These are phyloP conservation scores for Scophthalmus maximus DNA, from an alignment of 2,113 vertebrate genomes.

Conservation along the genomic window DNA sequence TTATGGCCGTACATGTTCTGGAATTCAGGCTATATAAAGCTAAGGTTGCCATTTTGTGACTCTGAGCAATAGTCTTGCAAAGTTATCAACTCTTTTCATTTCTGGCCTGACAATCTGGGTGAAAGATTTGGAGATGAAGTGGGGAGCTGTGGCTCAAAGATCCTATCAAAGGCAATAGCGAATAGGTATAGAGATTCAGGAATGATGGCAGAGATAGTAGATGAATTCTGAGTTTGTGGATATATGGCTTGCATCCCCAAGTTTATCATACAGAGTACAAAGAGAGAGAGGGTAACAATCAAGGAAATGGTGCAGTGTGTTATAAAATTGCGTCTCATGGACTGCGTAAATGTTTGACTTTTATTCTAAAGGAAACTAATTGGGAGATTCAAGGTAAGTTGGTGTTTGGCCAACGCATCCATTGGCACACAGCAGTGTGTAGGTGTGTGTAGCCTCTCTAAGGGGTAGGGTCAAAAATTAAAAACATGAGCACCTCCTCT, in stretches of 20 bases:
- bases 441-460: background rate
- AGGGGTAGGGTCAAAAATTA: no score
- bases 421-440: no score
- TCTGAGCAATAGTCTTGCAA: slow-evolving; percentile 44
- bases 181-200: slow-evolving; percentile 60
- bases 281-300: slow-evolving; percentile 33
- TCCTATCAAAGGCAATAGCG: slow-evolving; percentile 71
- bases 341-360: slow-evolving; percentile 21
- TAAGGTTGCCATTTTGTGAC: slow-evolving; percentile 16
- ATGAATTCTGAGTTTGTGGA: slow-evolving; percentile 41
- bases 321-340: background rate
- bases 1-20: background rate
- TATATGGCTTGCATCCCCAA: slow-evolving; percentile 39
- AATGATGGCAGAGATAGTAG: slow-evolving; percentile 65
- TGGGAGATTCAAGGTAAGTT: no score
- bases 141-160: slow-evolving; percentile 76
- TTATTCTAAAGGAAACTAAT: no score
- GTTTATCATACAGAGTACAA: slow-evolving; percentile 46
- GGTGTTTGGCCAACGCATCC: background rate
- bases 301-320: slow-evolving; percentile 38
- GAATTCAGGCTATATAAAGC: background rate
- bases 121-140: slow-evolving; percentile 67
- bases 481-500: no score
- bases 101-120: slow-evolving; percentile 56
- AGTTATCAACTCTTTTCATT: slow-evolving; percentile 64